Percentiles rank a stretch among this genome's conserved stretches.
Conservation (phyloP, 2,797 vertebrate genomes). For the Poeciliopsis infans region DNA sequence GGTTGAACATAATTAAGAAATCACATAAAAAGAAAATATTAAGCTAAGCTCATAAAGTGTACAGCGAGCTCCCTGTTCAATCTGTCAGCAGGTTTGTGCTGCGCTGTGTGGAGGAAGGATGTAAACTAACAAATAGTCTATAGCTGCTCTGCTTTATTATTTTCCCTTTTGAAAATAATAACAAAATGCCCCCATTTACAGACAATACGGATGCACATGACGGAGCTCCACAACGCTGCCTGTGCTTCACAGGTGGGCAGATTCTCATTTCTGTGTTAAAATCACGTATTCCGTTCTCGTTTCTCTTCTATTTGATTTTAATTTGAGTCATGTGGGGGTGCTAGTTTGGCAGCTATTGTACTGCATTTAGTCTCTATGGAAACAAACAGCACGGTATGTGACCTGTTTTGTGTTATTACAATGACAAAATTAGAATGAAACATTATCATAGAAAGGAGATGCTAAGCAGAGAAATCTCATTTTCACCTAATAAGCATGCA, state of each 20-base stretch:
- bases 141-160: background rate
- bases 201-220: background rate
- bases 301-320: background rate
- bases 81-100: background rate
- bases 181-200: background rate
- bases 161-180: background rate
- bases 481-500: conserved; percentile 15
- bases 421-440: conserved; percentile 16
- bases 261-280: background rate
- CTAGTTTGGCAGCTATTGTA: conserved; percentile 16
- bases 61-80: background rate
- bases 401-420: background rate
- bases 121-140: background rate
- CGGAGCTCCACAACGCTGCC: background rate
- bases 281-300: background rate
- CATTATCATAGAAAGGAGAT: background rate
- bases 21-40: background rate
- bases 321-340: conserved; percentile 1
- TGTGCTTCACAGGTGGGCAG: background rate
- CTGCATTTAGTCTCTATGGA: conserved; percentile 45
- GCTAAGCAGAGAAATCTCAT: conserved; percentile 6
- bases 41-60: background rate
- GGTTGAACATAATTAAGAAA: background rate
- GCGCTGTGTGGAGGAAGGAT: background rate
- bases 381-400: conserved; percentile 21